These are phyloP conservation scores for Dugesia japonica DNA, from an alignment of 2,888 invertebrate species.

Conservation along the genomic window DNA sequence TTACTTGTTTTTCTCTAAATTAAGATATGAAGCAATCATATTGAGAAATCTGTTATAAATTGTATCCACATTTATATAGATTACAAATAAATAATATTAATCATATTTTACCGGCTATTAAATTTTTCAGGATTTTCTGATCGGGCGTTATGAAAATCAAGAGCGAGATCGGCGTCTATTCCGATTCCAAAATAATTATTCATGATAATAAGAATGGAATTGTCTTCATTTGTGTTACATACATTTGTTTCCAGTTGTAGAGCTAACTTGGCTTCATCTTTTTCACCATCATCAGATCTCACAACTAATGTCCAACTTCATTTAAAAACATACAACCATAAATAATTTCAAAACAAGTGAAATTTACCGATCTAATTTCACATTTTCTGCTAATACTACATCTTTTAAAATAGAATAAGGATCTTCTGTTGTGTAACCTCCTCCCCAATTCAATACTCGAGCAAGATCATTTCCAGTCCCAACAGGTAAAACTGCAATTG, in stretches of 20 bases:
- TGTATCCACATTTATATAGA: no score
- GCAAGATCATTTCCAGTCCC: conserved; percentile 95
- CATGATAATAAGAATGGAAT: conserved; percentile 98
- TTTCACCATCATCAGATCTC: conserved; percentile 59
- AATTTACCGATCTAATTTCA: conserved; percentile 52
- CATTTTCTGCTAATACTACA: conserved; percentile 97
- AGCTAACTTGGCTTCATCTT: conserved; percentile 47
- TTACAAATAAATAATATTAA: no score
- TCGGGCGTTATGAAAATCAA: conserved; percentile 95
- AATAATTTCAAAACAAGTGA: neutral
- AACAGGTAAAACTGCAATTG: conserved; percentile 91
- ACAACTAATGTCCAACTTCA: conserved; percentile 93
- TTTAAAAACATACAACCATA: neutral
- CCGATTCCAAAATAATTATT: conserved; percentile 99
- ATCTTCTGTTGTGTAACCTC: conserved; percentile 92
- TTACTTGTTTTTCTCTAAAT: no score
- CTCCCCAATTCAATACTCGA: conserved; percentile 90
- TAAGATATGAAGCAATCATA: no score
- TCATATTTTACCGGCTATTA: conserved; percentile 63
- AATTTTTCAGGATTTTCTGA: conserved; percentile 87
- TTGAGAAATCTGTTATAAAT: no score
- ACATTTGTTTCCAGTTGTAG: conserved; percentile 47
- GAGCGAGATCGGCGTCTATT: conserved; percentile 90
- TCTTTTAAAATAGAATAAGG: conserved; percentile 74
- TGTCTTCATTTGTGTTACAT: conserved; percentile 63